Evolutionary conservation across 2,888 invertebrate species (phyloP), one percentile per base, ranked within the genome.

Genomic region (Cryptocheilus praepositus): DNA sequence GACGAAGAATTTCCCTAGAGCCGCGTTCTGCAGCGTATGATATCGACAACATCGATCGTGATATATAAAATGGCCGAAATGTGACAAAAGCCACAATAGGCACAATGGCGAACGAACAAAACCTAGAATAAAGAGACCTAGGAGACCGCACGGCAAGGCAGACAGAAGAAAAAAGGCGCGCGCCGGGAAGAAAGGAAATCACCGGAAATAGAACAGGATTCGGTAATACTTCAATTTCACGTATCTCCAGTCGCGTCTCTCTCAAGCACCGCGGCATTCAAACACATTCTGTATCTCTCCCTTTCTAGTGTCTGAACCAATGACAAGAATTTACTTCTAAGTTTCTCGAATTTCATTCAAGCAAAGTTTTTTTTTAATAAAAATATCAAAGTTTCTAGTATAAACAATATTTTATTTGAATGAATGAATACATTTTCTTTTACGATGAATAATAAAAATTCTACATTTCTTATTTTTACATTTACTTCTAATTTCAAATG

Each of bases 161-260:
- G 61, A 18, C 2, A 15, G 61, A 46, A 52, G 52, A 46, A 51
- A 54, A 5, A 51, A 43, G n/a, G 46, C 19, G 45, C 18, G 36
- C 18, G 45, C 13, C 16, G 21, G 5, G 25, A 25, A 3, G 25
- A 43, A 36, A n/a, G 18, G 25, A 22, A 16, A 7, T 16, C 7
- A 16, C 18, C 18, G 49, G 64, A 59, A 64, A 53, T 19, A 46
- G 63, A 52, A 57, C 60, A 69, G 69, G 62, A 65, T 74, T 71
- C 69, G 67, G 71, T 70, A 67, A 60, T 53, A 68, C 61, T 62
- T 77, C 69, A 71, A 76, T 71, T 71, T 71, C 54, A 57, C 56
- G 69, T 66, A 64, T 68, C 59, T 22, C 28, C 57, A 53, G 51
- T 51, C 18, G 45, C 21, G 7, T 45, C 45, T 57, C 8, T 16